Conservation (phyloP, 2,888 invertebrate species). For the Trissonchulus sp. region DNA sequence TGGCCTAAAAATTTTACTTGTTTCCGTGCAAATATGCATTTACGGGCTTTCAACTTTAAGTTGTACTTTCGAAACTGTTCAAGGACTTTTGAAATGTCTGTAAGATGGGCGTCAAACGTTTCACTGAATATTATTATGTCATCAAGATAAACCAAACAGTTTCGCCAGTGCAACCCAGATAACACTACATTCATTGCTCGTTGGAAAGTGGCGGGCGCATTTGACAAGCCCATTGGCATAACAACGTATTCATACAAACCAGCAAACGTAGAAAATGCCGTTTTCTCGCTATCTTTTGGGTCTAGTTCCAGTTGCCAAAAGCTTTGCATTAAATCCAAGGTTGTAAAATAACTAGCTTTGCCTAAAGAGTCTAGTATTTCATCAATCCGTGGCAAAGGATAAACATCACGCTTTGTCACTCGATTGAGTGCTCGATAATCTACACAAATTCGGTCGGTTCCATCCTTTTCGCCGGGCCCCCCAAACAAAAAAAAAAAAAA, state of each 20-base stretch:
- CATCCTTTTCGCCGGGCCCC: no score
- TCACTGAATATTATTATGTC: no score
- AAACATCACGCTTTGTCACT: conserved; percentile 13
- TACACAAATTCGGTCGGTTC: background rate
- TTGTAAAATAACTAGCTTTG: no score
- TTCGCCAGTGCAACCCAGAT: background rate
- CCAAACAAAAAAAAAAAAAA: no score
- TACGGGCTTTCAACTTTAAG: no score
- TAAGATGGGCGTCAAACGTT: conserved; percentile 1
- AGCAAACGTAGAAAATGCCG: conserved; percentile 33
- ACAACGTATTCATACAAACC: conserved; percentile 38
- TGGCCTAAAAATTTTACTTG: conserved; percentile 2
- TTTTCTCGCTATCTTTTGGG: conserved; percentile 33
- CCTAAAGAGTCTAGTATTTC: conserved; percentile 28
- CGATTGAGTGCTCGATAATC: conserved; percentile 5
- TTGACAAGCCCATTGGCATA: no score
- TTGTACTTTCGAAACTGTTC: no score
- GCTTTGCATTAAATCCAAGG: no score
- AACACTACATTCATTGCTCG: conserved; percentile 25
- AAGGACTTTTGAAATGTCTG: background rate
- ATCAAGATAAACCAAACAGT: conserved; percentile 14
- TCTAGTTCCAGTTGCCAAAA: no score
- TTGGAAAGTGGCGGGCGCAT: conserved; percentile 37
- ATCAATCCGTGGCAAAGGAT: no score
- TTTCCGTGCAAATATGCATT: conserved; percentile 5